phyloP scores from a whole-genome alignment of 2,888 invertebrate genomes.

The Sclerodermus sp. region DNA sequence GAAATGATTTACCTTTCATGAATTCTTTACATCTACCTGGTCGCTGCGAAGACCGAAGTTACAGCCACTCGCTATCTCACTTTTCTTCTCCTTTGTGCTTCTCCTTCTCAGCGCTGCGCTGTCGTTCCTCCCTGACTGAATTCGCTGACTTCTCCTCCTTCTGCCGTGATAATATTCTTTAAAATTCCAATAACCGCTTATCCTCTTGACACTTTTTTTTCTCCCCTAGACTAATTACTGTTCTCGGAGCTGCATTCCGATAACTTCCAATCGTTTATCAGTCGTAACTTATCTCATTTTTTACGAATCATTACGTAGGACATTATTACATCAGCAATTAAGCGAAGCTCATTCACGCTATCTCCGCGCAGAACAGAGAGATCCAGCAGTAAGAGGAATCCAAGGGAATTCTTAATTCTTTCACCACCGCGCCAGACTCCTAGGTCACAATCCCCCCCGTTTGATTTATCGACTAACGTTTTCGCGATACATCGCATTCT shows the following conservation, averaged over 20 bases:
- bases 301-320: no score
- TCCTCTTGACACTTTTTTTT: neutral
- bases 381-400: no score
- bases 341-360: no score
- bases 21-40: slow-evolving; percentile 40
- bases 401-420: no score
- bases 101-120: slow-evolving; percentile 1
- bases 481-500: no score
- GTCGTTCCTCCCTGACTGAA: slow-evolving; percentile 13
- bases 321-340: no score
- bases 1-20: slow-evolving; percentile 50
- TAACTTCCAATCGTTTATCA: no score
- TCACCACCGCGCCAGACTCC: no score
- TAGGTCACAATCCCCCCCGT: no score
- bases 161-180: neutral
- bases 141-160: slow-evolving; percentile 4
- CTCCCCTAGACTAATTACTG: neutral
- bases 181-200: neutral
- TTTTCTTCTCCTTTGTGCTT: neutral
- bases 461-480: no score
- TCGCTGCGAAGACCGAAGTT: slow-evolving; percentile 26
- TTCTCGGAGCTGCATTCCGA: slow-evolving; percentile 1
- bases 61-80: slow-evolving; percentile 9
- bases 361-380: no score
- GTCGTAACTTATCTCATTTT: no score